Conservation (phyloP, 2,797 vertebrate genomes). For the Aeoliscus strigatus region DNA sequence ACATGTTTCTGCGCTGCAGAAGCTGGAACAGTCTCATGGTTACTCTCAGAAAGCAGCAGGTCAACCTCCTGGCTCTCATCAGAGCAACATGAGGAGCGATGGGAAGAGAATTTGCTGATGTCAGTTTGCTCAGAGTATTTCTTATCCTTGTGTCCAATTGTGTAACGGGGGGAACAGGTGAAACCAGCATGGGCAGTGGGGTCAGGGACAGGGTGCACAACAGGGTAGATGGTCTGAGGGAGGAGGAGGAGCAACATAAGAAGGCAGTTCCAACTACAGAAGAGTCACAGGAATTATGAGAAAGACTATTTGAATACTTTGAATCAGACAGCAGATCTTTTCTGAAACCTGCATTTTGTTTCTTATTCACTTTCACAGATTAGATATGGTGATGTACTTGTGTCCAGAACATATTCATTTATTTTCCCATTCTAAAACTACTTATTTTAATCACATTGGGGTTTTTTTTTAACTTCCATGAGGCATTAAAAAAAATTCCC, state of each 20-base stretch:
- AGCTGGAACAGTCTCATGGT: conserved; percentile 3
- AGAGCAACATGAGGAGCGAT: background rate
- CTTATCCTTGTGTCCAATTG: conserved; percentile 16
- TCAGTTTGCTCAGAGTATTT: conserved; percentile 4
- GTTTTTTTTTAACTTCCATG: too few relatives aligned
- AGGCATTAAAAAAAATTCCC: too few relatives aligned
- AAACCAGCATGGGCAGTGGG: conserved; percentile 47
- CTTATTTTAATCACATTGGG: too few relatives aligned
- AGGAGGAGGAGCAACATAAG: conserved; percentile 49
- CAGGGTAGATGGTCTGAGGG: conserved; percentile 29
- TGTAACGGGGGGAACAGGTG: conserved; percentile 22
- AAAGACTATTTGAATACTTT: conserved; percentile 52
- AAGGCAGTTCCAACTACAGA: conserved; percentile 44
- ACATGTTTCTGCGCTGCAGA: conserved; percentile 4
- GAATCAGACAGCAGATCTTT: background rate
- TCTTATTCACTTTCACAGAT: too few relatives aligned
- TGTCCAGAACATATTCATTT: too few relatives aligned
- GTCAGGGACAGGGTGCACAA: conserved; percentile 59
- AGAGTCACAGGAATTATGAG: conserved; percentile 40
- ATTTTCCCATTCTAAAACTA: too few relatives aligned
- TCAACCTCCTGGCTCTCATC: conserved; percentile 1
- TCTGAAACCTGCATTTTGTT: too few relatives aligned
- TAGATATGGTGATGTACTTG: too few relatives aligned
- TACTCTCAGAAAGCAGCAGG: background rate
- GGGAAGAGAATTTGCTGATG: background rate